Evolutionary conservation across 2,888 invertebrate genomes (phyloP), one percentile per base, ranked within the genome.

Genomic region (Gibbula magus): DNA sequence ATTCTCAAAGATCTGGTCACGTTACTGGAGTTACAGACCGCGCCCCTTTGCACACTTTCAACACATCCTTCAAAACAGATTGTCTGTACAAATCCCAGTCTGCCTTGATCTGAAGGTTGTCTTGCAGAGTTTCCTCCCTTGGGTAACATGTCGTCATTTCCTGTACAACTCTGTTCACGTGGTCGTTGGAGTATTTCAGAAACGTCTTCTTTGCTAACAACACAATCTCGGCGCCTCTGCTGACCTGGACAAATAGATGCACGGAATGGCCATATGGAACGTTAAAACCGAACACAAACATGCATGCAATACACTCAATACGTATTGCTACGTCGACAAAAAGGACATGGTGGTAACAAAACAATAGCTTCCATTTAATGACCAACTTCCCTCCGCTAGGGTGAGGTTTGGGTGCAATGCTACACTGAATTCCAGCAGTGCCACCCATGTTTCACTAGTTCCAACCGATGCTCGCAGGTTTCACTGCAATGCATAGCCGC

Each of bases 181-280:
- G 77, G 70, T 89, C 88, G 79, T 86, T 85, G 5, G 87, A 83
- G 73, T 89, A 85, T 75, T 88, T 89, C 29, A 87, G 76, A 75
- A 91, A 89, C 39, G 88, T 85, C 54, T 85, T 86, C 81, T 89
- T 89, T 7, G 88, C 87, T 29, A 91, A 79, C 82, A 90, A 85
- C 22, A 91, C 86, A 22, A 91, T 85, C 77, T 91, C 91, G 0
- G 90, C 89, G 16, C 91, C 91, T 67, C 88, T 84, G 75, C 89
- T 88, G 25, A 88, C 88, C 87, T 89, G 77, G 29, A 67, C 39
- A 70, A 8, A 51, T 20, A 35, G 2, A 54, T 32, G 35, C 5
- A 16, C 56, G 13, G 7, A n/a, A n/a, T 2, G 25, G 2, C 18
- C 0, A 22, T 0, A 56, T 35, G 7, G 3, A 35, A 35, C 7